Conservation (phyloP, 2,888 invertebrate genomes). For the Amphipoea lucens region DNA sequence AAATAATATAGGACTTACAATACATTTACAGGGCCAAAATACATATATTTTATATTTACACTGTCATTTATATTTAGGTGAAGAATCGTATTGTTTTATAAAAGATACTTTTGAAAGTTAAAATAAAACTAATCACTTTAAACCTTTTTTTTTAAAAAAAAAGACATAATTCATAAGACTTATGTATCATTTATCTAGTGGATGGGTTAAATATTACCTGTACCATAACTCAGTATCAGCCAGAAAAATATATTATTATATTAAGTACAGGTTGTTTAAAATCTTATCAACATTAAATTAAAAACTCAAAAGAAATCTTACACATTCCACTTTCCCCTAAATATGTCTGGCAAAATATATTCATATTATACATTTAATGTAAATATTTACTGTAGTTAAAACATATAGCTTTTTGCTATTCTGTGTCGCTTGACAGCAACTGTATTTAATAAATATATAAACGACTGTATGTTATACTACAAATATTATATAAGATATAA, state of each 20-base stretch:
- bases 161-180: no score
- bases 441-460: conserved; percentile 39
- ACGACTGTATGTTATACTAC: conserved; percentile 7
- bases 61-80: conserved; percentile 39
- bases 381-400: conserved; percentile 42
- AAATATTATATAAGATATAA: conserved; percentile 21
- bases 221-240: not conserved
- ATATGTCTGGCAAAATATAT: conserved; percentile 35
- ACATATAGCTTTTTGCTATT: conserved; percentile 61
- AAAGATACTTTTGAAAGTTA: not conserved
- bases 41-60: conserved; percentile 51
- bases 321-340: conserved; percentile 19
- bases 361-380: conserved; percentile 29
- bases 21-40: conserved; percentile 52
- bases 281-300: no score
- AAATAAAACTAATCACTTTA: not conserved
- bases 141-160: not conserved
- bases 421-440: conserved; percentile 42
- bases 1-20: conserved; percentile 45
- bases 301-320: no score
- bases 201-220: not conserved
- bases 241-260: no score
- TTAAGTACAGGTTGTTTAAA: no score
- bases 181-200: no score
- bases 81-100: not conserved